Evolutionary conservation across 2,888 invertebrate species (phyloP), one percentile per base, ranked within the genome.

Genomic region (Vannuccia rotundouncinata): DNA sequence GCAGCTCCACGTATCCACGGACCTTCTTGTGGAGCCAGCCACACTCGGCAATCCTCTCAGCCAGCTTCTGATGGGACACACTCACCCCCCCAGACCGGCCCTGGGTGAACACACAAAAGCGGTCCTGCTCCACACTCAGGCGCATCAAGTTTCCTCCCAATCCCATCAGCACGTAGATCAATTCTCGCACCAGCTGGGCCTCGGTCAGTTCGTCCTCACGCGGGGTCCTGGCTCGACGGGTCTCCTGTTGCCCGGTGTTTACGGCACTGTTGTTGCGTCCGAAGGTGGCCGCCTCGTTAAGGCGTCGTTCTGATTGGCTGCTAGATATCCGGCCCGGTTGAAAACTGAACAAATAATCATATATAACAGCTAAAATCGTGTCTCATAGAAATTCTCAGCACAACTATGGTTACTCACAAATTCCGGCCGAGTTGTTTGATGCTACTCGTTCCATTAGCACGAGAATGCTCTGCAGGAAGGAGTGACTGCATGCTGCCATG

Each of bases 11-110:
- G 84, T 92, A 94, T 84, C 92, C 91, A 84, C 92, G 91, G 2
- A 96, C 91, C 83, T 92, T 91, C 85, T 93, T 93, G 86, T 94
- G 94, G 82, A 93, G 89, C 89, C 92, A 93, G 76, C 97, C 95
- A 77, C 95, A 90, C 85, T 95, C 94, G 0, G 94, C 91, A 66
- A 96, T 90, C 75, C 94, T 91, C 78, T 93, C 89, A 60, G 94
- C 90, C 84, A 92, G 88, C 29, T 90, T 89, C 27, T 91, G 89
- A 85, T 92, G 90, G 82, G 91, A 90, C 84, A 91, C 86, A 85
- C 91, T 84, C 74, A 90, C 87, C 82, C 89, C 85, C 45, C 45
- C 45, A 13, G 17, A 13, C 45, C 45, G 5, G 45, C 45, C 17
- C 45, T n/a, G n/a, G n/a, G n/a, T n/a, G n/a, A n/a, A n/a, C n/a